These are phyloP conservation scores for Noctuana brunneofusca DNA, from an alignment of 2,888 invertebrate genomes.

Conservation along the genomic window DNA sequence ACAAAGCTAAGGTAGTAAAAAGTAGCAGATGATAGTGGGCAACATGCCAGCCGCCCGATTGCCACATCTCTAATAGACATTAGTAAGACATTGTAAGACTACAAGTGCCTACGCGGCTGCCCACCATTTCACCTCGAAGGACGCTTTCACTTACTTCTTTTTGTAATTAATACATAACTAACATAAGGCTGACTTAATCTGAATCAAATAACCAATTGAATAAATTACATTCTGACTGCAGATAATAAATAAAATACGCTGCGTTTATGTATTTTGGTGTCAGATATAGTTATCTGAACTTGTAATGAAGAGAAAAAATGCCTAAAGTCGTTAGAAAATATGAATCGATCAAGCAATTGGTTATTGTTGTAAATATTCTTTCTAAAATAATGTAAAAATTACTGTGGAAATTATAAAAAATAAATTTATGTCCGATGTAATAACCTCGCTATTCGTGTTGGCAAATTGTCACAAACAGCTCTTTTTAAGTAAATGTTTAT, in stretches of 20 bases:
- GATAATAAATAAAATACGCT: conserved; percentile 16
- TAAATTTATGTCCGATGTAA: conserved; percentile 30
- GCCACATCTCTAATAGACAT: not conserved
- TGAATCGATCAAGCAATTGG: conserved; percentile 9
- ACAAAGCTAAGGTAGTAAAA: conserved; percentile 13
- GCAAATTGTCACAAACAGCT: conserved; percentile 48
- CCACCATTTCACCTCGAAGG: conserved; percentile 13
- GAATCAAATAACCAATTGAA: not conserved
- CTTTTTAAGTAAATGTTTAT: conserved; percentile 33
- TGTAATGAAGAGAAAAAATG: not conserved
- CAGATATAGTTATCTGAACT: conserved; percentile 11
- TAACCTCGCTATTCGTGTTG: conserved; percentile 57
- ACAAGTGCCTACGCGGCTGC: not conserved
- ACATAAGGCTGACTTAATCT: conserved; percentile 1
- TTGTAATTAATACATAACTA: not conserved
- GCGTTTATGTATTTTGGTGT: conserved; percentile 7
- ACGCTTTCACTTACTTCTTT: not conserved
- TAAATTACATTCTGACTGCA: not conserved
- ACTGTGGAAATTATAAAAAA: conserved; percentile 31
- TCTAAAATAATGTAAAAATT: conserved; percentile 35
- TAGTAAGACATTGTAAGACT: too few relatives aligned
- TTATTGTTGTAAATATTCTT: conserved; percentile 48
- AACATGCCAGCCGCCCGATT: conserved; percentile 17
- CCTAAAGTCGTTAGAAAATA: not conserved
- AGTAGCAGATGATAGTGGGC: conserved; percentile 25